These are phyloP conservation scores for Lipophrys pholis DNA, from an alignment of 2,113 vertebrate genomes.

Conservation along the genomic window DNA sequence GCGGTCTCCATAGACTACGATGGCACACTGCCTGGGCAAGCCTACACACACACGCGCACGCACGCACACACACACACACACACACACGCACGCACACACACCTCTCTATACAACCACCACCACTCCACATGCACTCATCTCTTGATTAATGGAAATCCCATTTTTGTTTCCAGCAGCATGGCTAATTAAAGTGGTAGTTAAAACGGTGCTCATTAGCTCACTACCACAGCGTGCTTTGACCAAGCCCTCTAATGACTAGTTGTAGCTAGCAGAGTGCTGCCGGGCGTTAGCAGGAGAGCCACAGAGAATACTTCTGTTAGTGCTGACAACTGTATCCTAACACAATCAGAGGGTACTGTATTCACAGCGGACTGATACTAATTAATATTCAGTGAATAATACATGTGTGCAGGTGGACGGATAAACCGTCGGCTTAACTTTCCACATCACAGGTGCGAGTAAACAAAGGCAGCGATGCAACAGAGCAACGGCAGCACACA, in stretches of 20 bases:
- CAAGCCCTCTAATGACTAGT: constrained; percentile 73
- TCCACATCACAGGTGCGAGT: constrained; percentile 56
- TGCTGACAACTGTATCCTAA: constrained; percentile 84
- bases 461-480: constrained; percentile 50
- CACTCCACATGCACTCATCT: constrained; percentile 50
- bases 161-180: constrained; percentile 84
- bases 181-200: constrained; percentile 86
- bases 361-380: constrained; percentile 69
- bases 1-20: constrained; percentile 76
- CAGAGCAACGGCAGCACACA: constrained; percentile 4
- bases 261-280: constrained; percentile 58
- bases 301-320: constrained; percentile 76
- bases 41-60: constrained; percentile 69
- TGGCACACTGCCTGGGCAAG: constrained; percentile 85
- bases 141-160: constrained; percentile 86
- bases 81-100: constrained; percentile 18
- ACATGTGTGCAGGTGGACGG: constrained; percentile 70
- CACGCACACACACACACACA: constrained; percentile 46
- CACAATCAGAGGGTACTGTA: constrained; percentile 76
- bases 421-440: constrained; percentile 57
- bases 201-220: constrained; percentile 82
- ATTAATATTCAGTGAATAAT: constrained; percentile 83
- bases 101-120: constrained; percentile 49
- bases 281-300: constrained; percentile 60
- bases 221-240: constrained; percentile 65